Conservation (phyloP, 2,888 invertebrate species). For the Marasmarcha lunaedactyla region DNA sequence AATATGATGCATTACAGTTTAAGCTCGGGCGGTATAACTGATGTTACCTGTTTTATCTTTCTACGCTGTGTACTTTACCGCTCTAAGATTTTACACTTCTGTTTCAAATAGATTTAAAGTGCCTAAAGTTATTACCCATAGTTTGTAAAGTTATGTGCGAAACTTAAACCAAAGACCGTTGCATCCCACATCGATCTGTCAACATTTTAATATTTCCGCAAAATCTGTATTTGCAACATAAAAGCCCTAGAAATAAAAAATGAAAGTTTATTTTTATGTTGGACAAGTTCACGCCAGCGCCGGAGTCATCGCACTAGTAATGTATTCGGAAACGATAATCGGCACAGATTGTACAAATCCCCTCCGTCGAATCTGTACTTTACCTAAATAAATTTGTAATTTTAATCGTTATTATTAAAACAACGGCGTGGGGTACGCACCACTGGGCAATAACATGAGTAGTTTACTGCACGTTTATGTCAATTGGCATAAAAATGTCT, state of each 20-base stretch:
- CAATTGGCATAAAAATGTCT: slow-evolving; percentile 45
- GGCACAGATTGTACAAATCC: slow-evolving; percentile 24
- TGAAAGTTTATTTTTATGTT: not conserved
- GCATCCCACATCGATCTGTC: too few relatives aligned
- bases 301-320: slow-evolving; percentile 28
- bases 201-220: too few relatives aligned
- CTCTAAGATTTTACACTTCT: too few relatives aligned
- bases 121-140: too few relatives aligned
- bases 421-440: slow-evolving; percentile 42
- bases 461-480: slow-evolving; percentile 43
- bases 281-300: slow-evolving; percentile 1
- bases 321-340: slow-evolving; percentile 31
- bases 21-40: too few relatives aligned
- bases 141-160: too few relatives aligned
- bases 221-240: too few relatives aligned
- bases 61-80: not conserved
- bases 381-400: slow-evolving; percentile 57
- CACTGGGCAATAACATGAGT: slow-evolving; percentile 47
- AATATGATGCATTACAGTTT: not conserved
- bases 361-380: slow-evolving; percentile 33
- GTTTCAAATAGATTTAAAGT: too few relatives aligned
- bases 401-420: slow-evolving; percentile 62
- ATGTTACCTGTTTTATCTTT: not conserved
- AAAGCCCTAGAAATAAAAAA: not conserved
- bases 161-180: too few relatives aligned